These are phyloP conservation scores for Dinomys branickii DNA, from an alignment of 2,113 vertebrate genomes.

Conservation along the genomic window DNA sequence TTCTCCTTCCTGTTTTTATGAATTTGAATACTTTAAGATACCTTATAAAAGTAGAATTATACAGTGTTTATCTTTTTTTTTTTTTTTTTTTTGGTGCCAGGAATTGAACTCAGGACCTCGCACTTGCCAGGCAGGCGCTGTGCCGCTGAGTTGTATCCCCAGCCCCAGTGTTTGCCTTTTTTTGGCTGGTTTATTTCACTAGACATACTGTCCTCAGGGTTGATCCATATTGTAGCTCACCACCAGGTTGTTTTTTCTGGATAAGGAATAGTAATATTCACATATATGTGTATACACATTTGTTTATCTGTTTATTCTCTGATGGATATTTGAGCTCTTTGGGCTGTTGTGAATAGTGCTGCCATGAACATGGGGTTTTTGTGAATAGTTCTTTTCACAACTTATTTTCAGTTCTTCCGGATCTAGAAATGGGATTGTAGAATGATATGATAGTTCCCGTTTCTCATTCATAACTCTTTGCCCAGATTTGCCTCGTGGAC, in stretches of 20 bases:
- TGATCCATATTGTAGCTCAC: background rate
- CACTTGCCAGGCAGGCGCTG: no score
- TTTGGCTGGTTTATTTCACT: constrained; percentile 23
- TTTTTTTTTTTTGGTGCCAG: background rate
- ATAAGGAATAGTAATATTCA: background rate
- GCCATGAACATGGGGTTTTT: background rate
- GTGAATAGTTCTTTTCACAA: background rate
- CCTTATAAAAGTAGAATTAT: background rate
- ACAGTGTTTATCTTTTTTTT: background rate
- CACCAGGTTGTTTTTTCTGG: background rate
- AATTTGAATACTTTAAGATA: background rate
- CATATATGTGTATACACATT: background rate
- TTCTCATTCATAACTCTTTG: background rate
- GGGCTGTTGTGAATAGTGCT: background rate
- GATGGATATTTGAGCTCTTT: background rate
- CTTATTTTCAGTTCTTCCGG: background rate
- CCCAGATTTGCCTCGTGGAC: background rate
- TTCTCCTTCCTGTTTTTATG: background rate
- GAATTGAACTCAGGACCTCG: no score
- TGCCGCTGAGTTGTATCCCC: no score
- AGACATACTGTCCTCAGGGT: background rate
- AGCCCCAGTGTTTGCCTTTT: background rate
- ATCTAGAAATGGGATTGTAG: background rate
- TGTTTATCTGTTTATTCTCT: background rate
- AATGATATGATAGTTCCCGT: background rate